Evolutionary conservation across 2,888 invertebrate species (phyloP), one percentile per base, ranked within the genome.

Genomic region (Mimas tiliae): DNA sequence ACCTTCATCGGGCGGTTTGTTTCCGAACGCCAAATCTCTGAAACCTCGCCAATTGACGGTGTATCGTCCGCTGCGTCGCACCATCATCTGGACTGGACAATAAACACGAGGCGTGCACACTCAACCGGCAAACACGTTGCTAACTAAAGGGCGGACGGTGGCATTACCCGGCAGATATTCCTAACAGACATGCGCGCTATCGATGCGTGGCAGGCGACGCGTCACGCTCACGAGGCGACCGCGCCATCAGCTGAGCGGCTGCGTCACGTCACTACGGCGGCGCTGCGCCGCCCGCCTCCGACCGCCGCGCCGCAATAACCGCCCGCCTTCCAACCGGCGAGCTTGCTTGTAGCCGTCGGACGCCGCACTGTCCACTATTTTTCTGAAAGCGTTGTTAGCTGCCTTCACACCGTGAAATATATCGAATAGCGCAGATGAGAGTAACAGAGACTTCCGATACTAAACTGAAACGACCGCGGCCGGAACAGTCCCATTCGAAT

Each of bases 21-120:
- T 92, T 63, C 90, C 90, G 73, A 91, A 84, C 55, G 90, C 81
- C 75, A 90, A 91, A 73, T 94, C 94, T 78, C 86, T 88, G 83
- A 93, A 93, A 64, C 94, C 94, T 75, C 94, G 87, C 91, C 93
- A 93, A 83, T 93, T 94, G 75, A 93, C 93, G 69, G 93, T 93
- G 81, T 94, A 94, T 50, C 94, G 90, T 73, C 94, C 94, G 83
- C 93, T 91, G 75, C 93, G 90, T 82, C 94, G 85, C 76, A 91
- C 93, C 87, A 94, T 94, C 94, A 94, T 94, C 74, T 82, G 77
- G 74, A 78, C 67, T 74, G 69, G 64, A 69, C 65, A 69, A 73
- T 73, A 72, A 74, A 72, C 75, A 76, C 72, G 67, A 67, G 70
- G 71, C 72, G 74, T 74, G 69, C 68, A 76, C 74, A 74, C 72